Conservation (phyloP, 2,113 vertebrate species). For the Pionites leucogaster region DNA sequence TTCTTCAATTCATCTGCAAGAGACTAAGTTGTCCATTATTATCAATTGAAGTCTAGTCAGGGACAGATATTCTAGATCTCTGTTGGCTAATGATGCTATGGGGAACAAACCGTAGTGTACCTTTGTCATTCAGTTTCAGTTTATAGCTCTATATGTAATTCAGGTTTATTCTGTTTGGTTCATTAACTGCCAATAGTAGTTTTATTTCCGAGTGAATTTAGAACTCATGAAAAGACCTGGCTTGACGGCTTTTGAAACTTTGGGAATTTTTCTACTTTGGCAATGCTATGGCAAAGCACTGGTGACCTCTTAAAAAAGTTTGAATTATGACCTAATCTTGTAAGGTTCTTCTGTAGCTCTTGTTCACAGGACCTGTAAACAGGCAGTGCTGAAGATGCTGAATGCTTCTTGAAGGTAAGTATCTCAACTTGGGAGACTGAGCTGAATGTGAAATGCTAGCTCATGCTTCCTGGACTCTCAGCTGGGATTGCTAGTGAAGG, state of each 20-base stretch:
- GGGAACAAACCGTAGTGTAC: background rate
- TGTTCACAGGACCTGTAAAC: background rate
- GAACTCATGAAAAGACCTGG: background rate
- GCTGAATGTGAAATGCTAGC: background rate
- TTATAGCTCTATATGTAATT: background rate
- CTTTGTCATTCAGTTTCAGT: background rate
- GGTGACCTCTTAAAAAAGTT: background rate
- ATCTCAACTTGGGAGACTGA: background rate
- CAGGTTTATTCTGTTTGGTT: background rate
- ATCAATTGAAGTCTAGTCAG: background rate
- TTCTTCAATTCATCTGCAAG: background rate
- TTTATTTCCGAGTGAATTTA: background rate
- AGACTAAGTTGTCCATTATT: background rate
- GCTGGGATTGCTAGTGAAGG: background rate
- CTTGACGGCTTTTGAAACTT: background rate
- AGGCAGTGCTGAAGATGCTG: background rate
- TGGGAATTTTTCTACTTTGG: background rate
- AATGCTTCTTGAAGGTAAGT: background rate
- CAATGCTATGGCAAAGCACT: background rate
- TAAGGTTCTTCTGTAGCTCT: background rate
- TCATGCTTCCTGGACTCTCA: background rate
- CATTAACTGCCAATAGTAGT: background rate
- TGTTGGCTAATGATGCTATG: background rate
- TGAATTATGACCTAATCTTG: background rate
- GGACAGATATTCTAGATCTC: background rate